phyloP scores from a whole-genome alignment of 2,888 invertebrate genomes.

The Agonopterix heracliana region DNA sequence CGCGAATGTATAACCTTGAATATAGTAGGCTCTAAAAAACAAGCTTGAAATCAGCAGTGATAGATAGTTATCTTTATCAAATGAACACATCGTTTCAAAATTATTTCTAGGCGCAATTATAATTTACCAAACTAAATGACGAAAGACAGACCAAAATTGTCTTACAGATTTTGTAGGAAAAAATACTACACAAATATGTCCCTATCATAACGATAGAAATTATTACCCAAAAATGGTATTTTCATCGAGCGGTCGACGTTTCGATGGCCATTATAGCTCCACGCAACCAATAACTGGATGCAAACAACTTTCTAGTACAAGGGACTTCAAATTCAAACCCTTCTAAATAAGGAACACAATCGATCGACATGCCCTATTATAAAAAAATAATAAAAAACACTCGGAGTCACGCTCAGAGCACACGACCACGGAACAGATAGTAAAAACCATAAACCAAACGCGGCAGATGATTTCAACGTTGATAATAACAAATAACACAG shows the following conservation, averaged over 20 bases:
- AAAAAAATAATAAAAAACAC: slow-evolving; percentile 27
- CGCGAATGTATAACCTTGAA: slow-evolving; percentile 9
- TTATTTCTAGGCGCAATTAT: background rate
- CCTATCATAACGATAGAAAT: background rate
- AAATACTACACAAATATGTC: too few relatives aligned
- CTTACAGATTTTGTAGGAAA: too few relatives aligned
- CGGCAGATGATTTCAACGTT: slow-evolving; percentile 18
- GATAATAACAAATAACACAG: slow-evolving; percentile 13
- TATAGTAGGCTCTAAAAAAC: slow-evolving; percentile 1
- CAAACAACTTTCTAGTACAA: slow-evolving; percentile 6
- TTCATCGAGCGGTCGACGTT: slow-evolving; percentile 4
- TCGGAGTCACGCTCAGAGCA: slow-evolving; percentile 46
- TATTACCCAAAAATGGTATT: slow-evolving; percentile 5
- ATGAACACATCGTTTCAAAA: background rate
- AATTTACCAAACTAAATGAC: too few relatives aligned
- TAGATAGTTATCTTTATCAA: too few relatives aligned
- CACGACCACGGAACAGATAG: slow-evolving; percentile 32
- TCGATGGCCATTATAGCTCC: slow-evolving; percentile 8
- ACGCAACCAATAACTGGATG: slow-evolving; percentile 10
- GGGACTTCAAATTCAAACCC: slow-evolving; percentile 8
- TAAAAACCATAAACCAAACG: slow-evolving; percentile 17
- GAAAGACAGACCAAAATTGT: too few relatives aligned
- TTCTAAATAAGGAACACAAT: slow-evolving; percentile 20
- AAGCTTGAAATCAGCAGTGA: too few relatives aligned
- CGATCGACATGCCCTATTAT: slow-evolving; percentile 10